Base-by-base conservation (phyloP, 37 sponge, comb jelly and placozoan species). In the Ephydatia muelleri region DNA sequence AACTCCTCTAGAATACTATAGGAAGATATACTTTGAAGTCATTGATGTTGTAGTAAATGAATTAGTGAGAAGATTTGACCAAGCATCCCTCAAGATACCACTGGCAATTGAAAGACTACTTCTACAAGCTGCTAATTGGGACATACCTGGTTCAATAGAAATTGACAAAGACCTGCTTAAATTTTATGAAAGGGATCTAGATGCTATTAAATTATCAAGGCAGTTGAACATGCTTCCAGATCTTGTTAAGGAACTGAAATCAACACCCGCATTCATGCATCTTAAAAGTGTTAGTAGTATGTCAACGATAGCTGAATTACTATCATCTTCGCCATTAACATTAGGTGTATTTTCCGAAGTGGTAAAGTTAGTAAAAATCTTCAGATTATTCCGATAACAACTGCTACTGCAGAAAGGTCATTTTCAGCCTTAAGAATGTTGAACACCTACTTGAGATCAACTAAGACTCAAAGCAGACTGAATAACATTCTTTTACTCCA, bases 351-450 rank as follows among this genome's bases (percentile, higher is more conserved):
- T 57, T 57, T 57, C 57, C 57, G 16, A 57, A 21, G 57, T 57
- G 57, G 57, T 57, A 57, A 57, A 57, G 57, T 57, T 88, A 38
- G n/a, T n/a, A n/a, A n/a, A n/a, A n/a, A n/a, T n/a, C n/a, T n/a
- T n/a, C n/a, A n/a, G n/a, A n/a, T n/a, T n/a, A n/a, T n/a, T n/a
- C n/a, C n/a, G n/a, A 69, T 87, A 19, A 87, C 88, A 33, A 82
- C 83, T 67, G 75, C 92, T 39, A 83, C 84, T 33, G 84, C 86
- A 48, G 86, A 90, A 65, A 78, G 66, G 85, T 90, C 77, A 82
- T 86, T 68, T 74, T 77, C 27, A 49, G 86, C 8, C 43, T 57
- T 57, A 57, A 57, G 78, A 36, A 27, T 82, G 27, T 57, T 90
- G 73, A 81, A 85, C 47, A 77, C 82, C 14, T 90, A 49, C 78